Conservation (phyloP, 2,797 vertebrate species). For the Fistularia tabacaria region DNA sequence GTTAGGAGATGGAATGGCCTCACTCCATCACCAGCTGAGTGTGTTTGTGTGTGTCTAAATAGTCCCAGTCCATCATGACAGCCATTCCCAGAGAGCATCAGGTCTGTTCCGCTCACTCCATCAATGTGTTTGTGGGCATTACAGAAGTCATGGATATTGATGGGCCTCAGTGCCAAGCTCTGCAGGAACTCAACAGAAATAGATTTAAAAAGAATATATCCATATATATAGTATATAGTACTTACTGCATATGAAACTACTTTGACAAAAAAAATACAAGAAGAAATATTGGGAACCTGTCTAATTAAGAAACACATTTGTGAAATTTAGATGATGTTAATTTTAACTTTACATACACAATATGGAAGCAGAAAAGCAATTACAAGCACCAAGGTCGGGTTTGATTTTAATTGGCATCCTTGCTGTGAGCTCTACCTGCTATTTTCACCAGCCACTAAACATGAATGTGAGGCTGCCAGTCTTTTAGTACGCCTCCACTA, state of each 20-base stretch:
- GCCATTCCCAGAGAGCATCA: slow-evolving; percentile 58
- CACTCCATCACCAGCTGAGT: slow-evolving; percentile 58
- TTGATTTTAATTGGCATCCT: slow-evolving; percentile 68
- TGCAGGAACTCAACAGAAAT: too few relatives aligned
- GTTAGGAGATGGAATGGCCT: slow-evolving; percentile 61
- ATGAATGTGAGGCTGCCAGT: slow-evolving; percentile 37
- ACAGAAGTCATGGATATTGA: slow-evolving; percentile 62
- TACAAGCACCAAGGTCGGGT: slow-evolving; percentile 60
- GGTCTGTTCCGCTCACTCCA: slow-evolving; percentile 59
- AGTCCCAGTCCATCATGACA: slow-evolving; percentile 56
- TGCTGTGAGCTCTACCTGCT: slow-evolving; percentile 70
- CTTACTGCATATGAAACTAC: too few relatives aligned
- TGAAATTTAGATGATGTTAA: slow-evolving; percentile 39
- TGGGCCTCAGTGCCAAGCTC: slow-evolving; percentile 47
- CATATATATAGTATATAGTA: too few relatives aligned
- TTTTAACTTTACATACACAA: slow-evolving; percentile 27
- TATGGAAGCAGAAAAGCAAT: slow-evolving; percentile 48
- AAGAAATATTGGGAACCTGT: too few relatives aligned
- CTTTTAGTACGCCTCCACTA: slow-evolving; percentile 31
- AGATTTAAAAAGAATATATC: too few relatives aligned
- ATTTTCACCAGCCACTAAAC: slow-evolving; percentile 56
- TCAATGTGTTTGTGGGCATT: slow-evolving; percentile 41
- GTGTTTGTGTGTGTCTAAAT: slow-evolving; percentile 33
- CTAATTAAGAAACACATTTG: too few relatives aligned
- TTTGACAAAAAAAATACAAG: slow-evolving; percentile 2